phyloP scores from a whole-genome alignment of 2,888 invertebrate species.

The Chydorus sphaericus region DNA sequence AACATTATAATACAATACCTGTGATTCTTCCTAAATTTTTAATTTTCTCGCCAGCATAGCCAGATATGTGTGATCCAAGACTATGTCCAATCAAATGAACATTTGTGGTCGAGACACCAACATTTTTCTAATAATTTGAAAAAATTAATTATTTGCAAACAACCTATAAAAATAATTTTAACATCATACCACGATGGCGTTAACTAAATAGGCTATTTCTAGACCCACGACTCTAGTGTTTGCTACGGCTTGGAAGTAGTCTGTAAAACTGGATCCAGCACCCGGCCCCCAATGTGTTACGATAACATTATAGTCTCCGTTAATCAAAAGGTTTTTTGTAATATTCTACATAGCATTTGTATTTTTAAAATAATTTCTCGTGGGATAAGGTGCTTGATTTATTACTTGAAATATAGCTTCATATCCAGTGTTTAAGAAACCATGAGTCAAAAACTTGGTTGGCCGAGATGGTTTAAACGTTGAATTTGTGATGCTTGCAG shows the following conservation, averaged over 20 bases:
- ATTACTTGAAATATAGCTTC: slow-evolving; percentile 64
- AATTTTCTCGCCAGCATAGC: no score
- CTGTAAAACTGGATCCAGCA: slow-evolving; percentile 64
- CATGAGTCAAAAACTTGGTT: slow-evolving; percentile 74
- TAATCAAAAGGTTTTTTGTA: slow-evolving; percentile 62
- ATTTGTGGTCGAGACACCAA: no score
- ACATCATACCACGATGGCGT: slow-evolving; percentile 58
- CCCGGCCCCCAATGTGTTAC: slow-evolving; percentile 69
- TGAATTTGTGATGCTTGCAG: slow-evolving; percentile 14
- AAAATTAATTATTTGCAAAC: no score
- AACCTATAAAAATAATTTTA: no score
- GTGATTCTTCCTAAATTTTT: no score
- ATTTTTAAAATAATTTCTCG: no score
- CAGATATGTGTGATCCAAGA: no score
- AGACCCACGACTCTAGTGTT: slow-evolving; percentile 73
- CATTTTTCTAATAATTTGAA: no score
- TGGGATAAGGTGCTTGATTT: no score
- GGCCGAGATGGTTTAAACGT: slow-evolving; percentile 49
- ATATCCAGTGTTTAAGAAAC: slow-evolving; percentile 72
- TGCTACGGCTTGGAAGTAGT: slow-evolving; percentile 77
- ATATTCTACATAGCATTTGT: slow-evolving; percentile 44
- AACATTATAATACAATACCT: no score
- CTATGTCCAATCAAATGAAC: no score
- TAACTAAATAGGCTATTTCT: slow-evolving; percentile 61
- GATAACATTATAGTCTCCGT: slow-evolving; percentile 62